phyloP scores from a whole-genome alignment of 35 echinoderm and acorn worm species.

The Heliocidaris tuberculata region DNA sequence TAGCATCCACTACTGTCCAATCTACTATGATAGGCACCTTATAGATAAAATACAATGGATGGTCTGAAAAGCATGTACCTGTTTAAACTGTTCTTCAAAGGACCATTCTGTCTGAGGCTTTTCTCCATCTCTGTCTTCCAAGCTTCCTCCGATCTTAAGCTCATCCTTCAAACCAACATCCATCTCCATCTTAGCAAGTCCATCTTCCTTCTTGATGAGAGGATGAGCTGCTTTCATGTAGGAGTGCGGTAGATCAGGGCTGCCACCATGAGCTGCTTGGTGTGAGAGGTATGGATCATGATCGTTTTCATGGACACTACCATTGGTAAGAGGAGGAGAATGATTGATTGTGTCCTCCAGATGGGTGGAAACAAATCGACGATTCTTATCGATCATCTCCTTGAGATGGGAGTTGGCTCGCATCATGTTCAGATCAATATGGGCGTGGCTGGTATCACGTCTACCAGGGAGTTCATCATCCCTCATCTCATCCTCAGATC shows the following conservation, averaged over 20 bases:
- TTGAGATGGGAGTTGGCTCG: slow-evolving; percentile 42
- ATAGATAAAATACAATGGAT: too few species aligned
- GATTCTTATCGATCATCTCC: slow-evolving; percentile 36
- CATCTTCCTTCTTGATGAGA: slow-evolving; percentile 30
- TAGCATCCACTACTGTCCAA: too few species aligned
- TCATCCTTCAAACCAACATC: slow-evolving; percentile 29
- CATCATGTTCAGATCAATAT: slow-evolving; percentile 46
- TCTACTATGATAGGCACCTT: too few species aligned
- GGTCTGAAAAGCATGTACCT: neutral
- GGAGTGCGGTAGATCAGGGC: slow-evolving; percentile 33
- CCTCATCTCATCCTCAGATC: neutral
- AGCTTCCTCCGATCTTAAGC: neutral
- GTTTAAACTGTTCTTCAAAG: slow-evolving; percentile 50
- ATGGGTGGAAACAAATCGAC: neutral
- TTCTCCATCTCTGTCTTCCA: slow-evolving; percentile 38
- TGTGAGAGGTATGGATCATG: slow-evolving; percentile 3
- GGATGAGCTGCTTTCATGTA: slow-evolving; percentile 26
- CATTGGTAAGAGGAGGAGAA: slow-evolving; percentile 8
- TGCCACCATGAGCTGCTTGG: slow-evolving; percentile 24
- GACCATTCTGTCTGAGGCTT: slow-evolving; percentile 43
- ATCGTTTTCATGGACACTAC: slow-evolving; percentile 32
- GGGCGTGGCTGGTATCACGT: slow-evolving; percentile 31
- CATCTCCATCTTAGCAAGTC: slow-evolving; percentile 19
- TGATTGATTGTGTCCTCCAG: neutral
- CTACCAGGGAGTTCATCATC: neutral